Conservation (phyloP, 2,113 vertebrate species). For the Sakesphorus luctuosus region DNA sequence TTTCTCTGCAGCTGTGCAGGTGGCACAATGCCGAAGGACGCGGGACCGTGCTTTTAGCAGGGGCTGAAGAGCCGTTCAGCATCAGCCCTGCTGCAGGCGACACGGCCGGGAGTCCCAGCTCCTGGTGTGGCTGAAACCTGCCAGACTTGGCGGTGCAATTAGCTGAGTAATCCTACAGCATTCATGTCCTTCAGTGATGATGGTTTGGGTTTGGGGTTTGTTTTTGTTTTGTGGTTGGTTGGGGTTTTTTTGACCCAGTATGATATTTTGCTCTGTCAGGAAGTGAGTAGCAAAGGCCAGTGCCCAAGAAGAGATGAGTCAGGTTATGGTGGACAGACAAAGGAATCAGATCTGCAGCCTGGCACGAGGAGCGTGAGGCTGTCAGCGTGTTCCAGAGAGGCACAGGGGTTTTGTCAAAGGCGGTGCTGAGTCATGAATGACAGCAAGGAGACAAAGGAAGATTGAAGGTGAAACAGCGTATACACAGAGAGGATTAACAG, state of each 20-base stretch:
- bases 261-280: neutral
- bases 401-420: neutral
- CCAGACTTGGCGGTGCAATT: neutral
- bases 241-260: neutral
- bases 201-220: too few species aligned
- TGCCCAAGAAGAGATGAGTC: neutral
- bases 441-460: constrained; percentile 19
- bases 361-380: neutral
- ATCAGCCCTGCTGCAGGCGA: too few species aligned
- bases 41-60: too few species aligned
- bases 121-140: neutral
- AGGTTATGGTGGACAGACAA: neutral
- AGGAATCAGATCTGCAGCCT: neutral
- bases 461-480: neutral
- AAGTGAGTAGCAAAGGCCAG: neutral
- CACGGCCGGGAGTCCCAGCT: accelerated
- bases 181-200: neutral
- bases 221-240: too few species aligned
- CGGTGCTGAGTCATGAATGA: constrained; percentile 51
- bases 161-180: neutral
- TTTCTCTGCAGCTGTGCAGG: neutral
- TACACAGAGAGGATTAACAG: neutral
- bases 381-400: neutral
- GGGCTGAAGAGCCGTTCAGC: too few species aligned
- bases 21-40: neutral